Percentiles rank a stretch among this genome's conserved stretches.
phyloP scores from a whole-genome alignment of 1,140 invertebrate species.

The Sycophila sp. region DNA sequence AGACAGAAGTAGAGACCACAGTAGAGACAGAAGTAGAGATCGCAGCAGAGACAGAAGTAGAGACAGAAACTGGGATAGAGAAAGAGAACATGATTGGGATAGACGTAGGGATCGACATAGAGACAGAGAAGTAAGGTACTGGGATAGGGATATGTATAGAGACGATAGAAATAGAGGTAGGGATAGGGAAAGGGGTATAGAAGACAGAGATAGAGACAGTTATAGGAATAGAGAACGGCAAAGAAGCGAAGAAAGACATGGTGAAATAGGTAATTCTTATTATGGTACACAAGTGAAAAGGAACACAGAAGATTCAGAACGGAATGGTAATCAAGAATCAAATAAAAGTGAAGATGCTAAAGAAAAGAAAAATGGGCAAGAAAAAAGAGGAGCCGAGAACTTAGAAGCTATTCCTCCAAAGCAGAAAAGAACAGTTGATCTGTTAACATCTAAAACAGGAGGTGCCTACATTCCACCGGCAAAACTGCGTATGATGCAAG shows the following conservation, averaged over 20 bases:
- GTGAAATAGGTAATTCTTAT: slow-evolving; percentile 43
- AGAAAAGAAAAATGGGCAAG: slow-evolving; percentile 34
- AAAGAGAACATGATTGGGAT: too few relatives aligned
- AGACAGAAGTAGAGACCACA: neutral
- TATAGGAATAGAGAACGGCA: neutral
- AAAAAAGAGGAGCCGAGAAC: too few relatives aligned
- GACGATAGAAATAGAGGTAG: neutral
- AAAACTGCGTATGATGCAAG: slow-evolving; percentile 93
- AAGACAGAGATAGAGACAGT: neutral
- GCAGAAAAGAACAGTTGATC: slow-evolving; percentile 74
- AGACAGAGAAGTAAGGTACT: too few relatives aligned
- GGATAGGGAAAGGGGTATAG: neutral
- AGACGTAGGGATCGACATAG: neutral
- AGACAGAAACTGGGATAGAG: neutral
- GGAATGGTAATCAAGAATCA: slow-evolving; percentile 21
- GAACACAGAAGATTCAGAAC: slow-evolving; percentile 9
- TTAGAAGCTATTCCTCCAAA: slow-evolving; percentile 45
- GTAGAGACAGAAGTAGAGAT: neutral
- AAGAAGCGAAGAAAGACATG: slow-evolving; percentile 28
- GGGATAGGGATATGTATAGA: too few relatives aligned
- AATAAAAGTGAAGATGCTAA: slow-evolving; percentile 33
- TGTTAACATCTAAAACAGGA: slow-evolving; percentile 87
- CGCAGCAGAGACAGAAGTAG: slow-evolving; percentile 2
- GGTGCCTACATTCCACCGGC: slow-evolving; percentile 99
- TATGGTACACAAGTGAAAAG: slow-evolving; percentile 40